Conservation (phyloP, 1,140 invertebrate genomes). For the Ephestia elutella region DNA sequence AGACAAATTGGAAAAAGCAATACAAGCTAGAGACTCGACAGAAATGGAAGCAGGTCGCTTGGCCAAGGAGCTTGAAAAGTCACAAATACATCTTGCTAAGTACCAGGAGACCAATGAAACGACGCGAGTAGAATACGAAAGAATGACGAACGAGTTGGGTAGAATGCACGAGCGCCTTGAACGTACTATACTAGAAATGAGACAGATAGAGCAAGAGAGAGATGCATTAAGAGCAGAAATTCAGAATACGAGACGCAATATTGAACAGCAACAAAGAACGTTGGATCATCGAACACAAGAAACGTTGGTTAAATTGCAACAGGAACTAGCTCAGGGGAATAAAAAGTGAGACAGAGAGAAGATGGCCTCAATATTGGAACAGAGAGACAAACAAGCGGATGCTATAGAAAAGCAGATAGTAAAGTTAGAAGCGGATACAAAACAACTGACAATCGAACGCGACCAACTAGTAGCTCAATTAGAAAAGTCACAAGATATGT, state of each 20-base stretch:
- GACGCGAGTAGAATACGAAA: slow-evolving; percentile 87
- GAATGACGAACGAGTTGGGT: slow-evolving; percentile 85
- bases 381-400: slow-evolving; percentile 84
- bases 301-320: slow-evolving; percentile 78
- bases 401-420: slow-evolving; percentile 88
- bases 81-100: slow-evolving; percentile 85
- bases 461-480: slow-evolving; percentile 91
- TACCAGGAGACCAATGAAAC: slow-evolving; percentile 86
- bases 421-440: slow-evolving; percentile 88
- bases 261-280: slow-evolving; percentile 79
- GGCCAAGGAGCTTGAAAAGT: slow-evolving; percentile 90
- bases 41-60: slow-evolving; percentile 89
- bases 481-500: slow-evolving; percentile 93
- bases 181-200: slow-evolving; percentile 79
- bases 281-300: slow-evolving; percentile 79
- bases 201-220: slow-evolving; percentile 80
- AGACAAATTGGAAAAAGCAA: slow-evolving; percentile 90
- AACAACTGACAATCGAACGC: slow-evolving; percentile 87
- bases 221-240: slow-evolving; percentile 81
- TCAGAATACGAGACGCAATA: slow-evolving; percentile 77
- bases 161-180: slow-evolving; percentile 85
- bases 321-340: slow-evolving; percentile 82
- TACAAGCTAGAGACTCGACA: slow-evolving; percentile 84
- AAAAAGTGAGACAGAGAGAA: slow-evolving; percentile 82
- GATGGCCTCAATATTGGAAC: slow-evolving; percentile 82